These are phyloP conservation scores for Epistrophe eligans DNA, from an alignment of 2,888 invertebrate species.

Conservation along the genomic window DNA sequence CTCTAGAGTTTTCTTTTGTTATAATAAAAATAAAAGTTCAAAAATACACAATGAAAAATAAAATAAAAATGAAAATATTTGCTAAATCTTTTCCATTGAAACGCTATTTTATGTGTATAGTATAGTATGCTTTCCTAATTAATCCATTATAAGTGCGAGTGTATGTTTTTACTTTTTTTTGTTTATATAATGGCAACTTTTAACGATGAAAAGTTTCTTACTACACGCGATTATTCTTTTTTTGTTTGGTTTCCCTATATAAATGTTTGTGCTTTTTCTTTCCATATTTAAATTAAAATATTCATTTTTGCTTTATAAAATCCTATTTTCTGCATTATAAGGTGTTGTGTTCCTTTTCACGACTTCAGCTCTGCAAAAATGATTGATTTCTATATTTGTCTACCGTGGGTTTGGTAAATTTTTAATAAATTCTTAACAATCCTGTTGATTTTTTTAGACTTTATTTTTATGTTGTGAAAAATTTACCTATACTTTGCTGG, in stretches of 20 bases:
- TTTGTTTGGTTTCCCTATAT: slow-evolving; percentile 39
- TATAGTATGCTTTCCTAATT: slow-evolving; percentile 55
- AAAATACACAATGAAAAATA: not conserved
- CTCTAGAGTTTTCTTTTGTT: slow-evolving; percentile 29
- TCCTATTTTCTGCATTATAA: slow-evolving; percentile 31
- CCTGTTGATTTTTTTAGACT: slow-evolving; percentile 15
- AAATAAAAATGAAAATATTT: slow-evolving; percentile 6
- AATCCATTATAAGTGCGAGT: slow-evolving; percentile 64
- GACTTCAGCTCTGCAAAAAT: slow-evolving; percentile 59
- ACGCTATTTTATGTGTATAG: slow-evolving; percentile 58
- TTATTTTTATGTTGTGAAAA: slow-evolving; percentile 15
- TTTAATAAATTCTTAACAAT: slow-evolving; percentile 67
- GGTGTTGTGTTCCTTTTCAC: slow-evolving; percentile 22
- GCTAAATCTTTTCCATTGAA: slow-evolving; percentile 65
- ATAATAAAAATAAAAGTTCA: not conserved
- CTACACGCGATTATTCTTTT: slow-evolving; percentile 60
- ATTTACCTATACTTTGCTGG: slow-evolving; percentile 21
- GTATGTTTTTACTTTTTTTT: slow-evolving; percentile 11
- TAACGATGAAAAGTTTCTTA: slow-evolving; percentile 42
- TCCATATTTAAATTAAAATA: slow-evolving; percentile 22
- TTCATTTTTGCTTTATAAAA: slow-evolving; percentile 58
- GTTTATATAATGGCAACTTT: slow-evolving; percentile 45
- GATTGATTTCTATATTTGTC: slow-evolving; percentile 44
- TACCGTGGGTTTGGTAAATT: slow-evolving; percentile 63
- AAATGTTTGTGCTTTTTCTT: slow-evolving; percentile 56